Base-by-base conservation (phyloP, 1,140 invertebrate species). In the Xylocopa sonorina region DNA sequence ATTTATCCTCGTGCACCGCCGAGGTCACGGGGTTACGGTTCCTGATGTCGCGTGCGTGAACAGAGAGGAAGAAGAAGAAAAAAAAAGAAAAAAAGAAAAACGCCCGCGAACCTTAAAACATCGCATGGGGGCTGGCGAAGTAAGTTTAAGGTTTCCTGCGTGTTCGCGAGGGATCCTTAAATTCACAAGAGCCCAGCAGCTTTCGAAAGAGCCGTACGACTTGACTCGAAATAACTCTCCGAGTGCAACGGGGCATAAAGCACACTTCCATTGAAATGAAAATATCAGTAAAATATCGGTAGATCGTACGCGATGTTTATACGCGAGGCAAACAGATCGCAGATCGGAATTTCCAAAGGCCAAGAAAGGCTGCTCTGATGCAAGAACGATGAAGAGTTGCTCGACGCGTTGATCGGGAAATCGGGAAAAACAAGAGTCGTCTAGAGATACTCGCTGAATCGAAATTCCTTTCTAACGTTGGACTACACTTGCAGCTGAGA, bases 51-150 rank as follows among this genome's bases (percentile, higher is more conserved):
- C 43, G 55, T 12, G 41, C 43, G 51, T 76, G 74, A 83, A n/a
- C n/a, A n/a, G n/a, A n/a, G n/a, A n/a, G n/a, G n/a, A n/a, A n/a
- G n/a, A n/a, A n/a, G n/a, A n/a, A n/a, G n/a, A n/a, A n/a, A n/a
- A n/a, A n/a, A n/a, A n/a, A n/a, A n/a, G n/a, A n/a, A n/a, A n/a
- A n/a, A n/a, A n/a, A n/a, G n/a, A 58, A 81, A 68, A 72, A 69
- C 81, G 69, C 41, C 55, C 75, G 83, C 67, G 55, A 86, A 86
- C 75, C 71, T 85, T 82, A 85, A 85, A 85, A 82, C 82, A 86
- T 82, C 73, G 72, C 84, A 86, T 74, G 80, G 51, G 75, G 80
- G 74, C 55, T 58, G 74, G 83, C 58, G 29, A 81, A 71, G 78
- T 67, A 63, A 68, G 74, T 85, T 85, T 85, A 85, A 85, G 58